phyloP scores from a whole-genome alignment of 2,888 invertebrate species.

The Chymomyza caudatula region DNA sequence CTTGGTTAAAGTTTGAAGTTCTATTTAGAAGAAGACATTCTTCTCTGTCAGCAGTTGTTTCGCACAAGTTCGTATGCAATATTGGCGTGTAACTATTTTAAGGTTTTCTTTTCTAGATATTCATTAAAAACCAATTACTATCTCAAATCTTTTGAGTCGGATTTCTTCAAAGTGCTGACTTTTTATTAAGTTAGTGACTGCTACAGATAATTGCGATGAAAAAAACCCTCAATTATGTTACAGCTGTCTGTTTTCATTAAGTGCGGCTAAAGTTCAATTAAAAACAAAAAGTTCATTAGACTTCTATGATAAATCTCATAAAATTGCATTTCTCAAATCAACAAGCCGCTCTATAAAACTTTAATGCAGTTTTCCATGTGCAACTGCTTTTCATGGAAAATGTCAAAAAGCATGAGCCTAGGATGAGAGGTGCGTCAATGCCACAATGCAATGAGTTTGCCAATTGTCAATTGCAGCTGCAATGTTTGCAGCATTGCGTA shows the following conservation, averaged over 20 bases:
- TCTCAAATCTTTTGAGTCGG: neutral
- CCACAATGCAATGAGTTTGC: neutral
- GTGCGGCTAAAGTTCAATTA: neutral
- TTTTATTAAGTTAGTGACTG: neutral
- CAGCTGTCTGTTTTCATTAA: neutral
- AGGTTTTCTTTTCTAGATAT: too few relatives aligned
- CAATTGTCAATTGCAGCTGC: neutral
- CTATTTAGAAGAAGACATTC: too few relatives aligned
- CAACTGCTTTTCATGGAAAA: neutral
- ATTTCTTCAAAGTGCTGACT: neutral
- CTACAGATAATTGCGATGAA: neutral
- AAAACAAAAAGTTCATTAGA: neutral
- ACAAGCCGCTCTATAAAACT: neutral
- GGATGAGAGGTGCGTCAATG: neutral
- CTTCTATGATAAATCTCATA: too few relatives aligned
- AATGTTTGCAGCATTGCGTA: slow-evolving; percentile 25
- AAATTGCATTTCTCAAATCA: neutral
- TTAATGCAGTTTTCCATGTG: neutral
- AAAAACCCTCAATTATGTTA: neutral
- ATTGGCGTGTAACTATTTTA: too few relatives aligned
- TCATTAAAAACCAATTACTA: too few relatives aligned
- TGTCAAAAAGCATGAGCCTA: neutral
- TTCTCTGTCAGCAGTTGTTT: too few relatives aligned
- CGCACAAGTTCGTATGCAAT: too few relatives aligned
- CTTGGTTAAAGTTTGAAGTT: too few relatives aligned